Percentiles rank a stretch among this genome's conserved stretches.
phyloP scores from a whole-genome alignment of 2,797 vertebrate species.

The Sardinella longiceps region DNA sequence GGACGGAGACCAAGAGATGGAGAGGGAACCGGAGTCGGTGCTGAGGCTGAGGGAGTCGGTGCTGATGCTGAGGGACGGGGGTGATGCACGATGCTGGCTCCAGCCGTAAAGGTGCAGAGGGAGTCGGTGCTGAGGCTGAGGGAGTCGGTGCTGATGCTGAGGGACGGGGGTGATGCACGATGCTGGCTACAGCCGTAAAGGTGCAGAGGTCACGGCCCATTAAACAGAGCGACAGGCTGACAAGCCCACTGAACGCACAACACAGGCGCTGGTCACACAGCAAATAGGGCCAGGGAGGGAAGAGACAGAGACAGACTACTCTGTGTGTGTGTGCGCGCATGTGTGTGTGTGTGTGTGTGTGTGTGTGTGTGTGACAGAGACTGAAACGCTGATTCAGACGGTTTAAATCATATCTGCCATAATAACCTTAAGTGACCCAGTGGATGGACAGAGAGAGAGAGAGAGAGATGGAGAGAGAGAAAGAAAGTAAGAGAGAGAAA shows the following conservation, averaged over 20 bases:
- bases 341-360: not conserved
- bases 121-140: not conserved
- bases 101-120: not conserved
- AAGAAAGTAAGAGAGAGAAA: not conserved
- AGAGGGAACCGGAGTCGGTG: no score
- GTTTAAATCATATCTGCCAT: constrained; percentile 37
- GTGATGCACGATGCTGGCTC: not conserved
- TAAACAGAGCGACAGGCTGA: not conserved
- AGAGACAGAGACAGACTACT: constrained; percentile 13
- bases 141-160: not conserved
- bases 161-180: not conserved
- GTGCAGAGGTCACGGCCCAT: not conserved
- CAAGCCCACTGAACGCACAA: not conserved
- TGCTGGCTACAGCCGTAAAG: not conserved
- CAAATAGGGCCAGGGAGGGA: not conserved
- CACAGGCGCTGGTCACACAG: not conserved
- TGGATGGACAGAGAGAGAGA: not conserved
- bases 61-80: not conserved
- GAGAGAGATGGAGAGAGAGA: no score
- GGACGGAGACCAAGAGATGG: no score
- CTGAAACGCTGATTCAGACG: constrained; percentile 64
- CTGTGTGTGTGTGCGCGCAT: not conserved
- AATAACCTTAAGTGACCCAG: constrained; percentile 14
- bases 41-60: no score
- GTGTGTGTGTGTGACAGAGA: not conserved